These are phyloP conservation scores for Onychostruthus taczanowskii DNA, from an alignment of 2,113 vertebrate species.

Conservation along the genomic window DNA sequence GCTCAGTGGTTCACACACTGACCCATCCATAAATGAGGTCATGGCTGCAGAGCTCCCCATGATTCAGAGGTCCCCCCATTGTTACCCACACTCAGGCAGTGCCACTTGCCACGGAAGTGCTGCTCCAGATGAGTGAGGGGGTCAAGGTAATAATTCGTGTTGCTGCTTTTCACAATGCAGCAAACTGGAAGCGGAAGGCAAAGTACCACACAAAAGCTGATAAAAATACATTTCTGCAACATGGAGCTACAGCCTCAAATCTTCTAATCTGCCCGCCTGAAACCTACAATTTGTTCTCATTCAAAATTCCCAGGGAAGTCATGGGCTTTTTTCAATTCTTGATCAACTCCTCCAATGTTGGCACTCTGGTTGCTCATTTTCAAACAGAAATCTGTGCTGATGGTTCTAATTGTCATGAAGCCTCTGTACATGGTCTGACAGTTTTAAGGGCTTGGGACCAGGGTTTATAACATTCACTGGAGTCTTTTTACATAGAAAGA, in stretches of 20 bases:
- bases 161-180: background rate
- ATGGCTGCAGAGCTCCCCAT: rapidly evolving
- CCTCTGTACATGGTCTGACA: background rate
- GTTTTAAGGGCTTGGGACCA: background rate
- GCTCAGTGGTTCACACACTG: background rate
- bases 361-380: background rate
- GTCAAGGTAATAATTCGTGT: background rate
- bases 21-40: rapidly evolving
- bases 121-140: background rate
- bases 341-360: background rate
- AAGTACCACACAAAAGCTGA: background rate
- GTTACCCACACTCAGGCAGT: background rate
- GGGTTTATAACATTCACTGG: rapidly evolving
- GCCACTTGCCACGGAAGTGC: background rate
- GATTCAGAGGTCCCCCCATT: background rate
- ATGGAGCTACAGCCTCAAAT: background rate
- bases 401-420: background rate
- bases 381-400: background rate
- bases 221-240: background rate
- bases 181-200: background rate
- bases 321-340: background rate
- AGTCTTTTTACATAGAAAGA: background rate
- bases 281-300: background rate
- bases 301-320: background rate
- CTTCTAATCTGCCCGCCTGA: background rate